Evolutionary conservation across 2,113 vertebrate genomes (phyloP).

Genomic region (Recurvirostra avosetta): DNA sequence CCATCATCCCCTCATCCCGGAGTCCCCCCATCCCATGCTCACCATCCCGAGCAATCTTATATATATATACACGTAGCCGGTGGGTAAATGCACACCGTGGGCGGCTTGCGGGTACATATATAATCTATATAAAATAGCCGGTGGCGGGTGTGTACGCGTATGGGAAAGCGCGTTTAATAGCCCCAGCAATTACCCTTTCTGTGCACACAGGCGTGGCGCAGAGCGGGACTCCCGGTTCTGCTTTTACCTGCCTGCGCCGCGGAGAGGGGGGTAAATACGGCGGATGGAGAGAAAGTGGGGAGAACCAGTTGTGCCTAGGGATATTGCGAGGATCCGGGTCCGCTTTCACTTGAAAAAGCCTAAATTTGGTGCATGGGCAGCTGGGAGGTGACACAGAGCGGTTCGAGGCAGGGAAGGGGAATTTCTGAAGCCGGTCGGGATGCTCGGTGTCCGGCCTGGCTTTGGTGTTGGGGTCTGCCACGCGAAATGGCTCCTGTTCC

Average conservation of each 20-base stretch:
- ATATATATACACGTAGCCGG: not conserved
- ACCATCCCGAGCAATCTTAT: not conserved
- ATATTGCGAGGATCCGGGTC: fast-evolving
- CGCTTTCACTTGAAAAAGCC: not conserved
- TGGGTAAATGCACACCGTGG: not conserved
- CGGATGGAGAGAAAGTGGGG: fast-evolving
- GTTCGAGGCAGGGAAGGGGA: not conserved
- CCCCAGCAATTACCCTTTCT: not conserved
- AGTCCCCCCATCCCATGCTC: not conserved
- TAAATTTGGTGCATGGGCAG: not conserved
- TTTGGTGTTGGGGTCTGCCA: fast-evolving
- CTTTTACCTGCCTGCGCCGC: fast-evolving
- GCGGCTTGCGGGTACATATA: not conserved
- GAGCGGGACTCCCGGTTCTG: not conserved
- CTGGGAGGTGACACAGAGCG: fast-evolving
- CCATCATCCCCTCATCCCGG: not conserved
- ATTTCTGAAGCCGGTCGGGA: not conserved
- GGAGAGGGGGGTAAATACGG: too few species aligned
- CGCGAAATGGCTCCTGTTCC: not conserved
- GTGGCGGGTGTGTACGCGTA: not conserved
- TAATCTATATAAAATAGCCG: not conserved
- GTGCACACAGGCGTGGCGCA: not conserved
- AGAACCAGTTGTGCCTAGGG: not conserved
- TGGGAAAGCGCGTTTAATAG: not conserved
- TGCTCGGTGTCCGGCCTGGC: not conserved